Evolutionary conservation across 2,797 vertebrate genomes (phyloP), one percentile per base, ranked within the genome.

Genomic region (Gymnoscopelus microlampas): DNA sequence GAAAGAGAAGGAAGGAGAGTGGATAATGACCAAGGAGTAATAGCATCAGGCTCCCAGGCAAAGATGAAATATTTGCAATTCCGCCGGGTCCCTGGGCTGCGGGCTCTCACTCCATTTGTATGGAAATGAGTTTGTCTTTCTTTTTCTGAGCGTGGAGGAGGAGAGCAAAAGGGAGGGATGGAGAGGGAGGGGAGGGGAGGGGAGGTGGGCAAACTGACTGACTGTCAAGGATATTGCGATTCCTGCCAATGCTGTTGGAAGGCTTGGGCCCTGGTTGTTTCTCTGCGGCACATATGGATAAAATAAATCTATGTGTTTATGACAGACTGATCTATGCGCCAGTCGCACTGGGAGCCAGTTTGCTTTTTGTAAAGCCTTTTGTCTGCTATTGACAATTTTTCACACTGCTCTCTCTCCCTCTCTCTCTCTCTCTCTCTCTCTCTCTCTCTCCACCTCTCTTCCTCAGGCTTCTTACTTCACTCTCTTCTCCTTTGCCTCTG

Each of bases 41-140:
- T 87, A 87, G 87, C 74, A 64, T 67, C 53, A 72, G 70, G 85
- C 89, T 93, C 76, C 85, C 80, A 91, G 91, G 90, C 90, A 89
- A 90, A 93, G 91, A 94, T 93, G 91, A 94, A 94, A 95, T 93
- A 94, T 94, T 94, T 94, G 91, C 89, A 92, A 94, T 94, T 93
- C 92, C 92, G 79, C 86, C 71, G 86, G 88, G 89, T 90, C 86
- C 87, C 92, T 82, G 74, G 87, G 90, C 91, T 91, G 87, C 89
- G 74, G 90, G 87, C 89, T 91, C 86, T 87, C 90, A 91, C 92
- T 93, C 92, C 91, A 95, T 94, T 94, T 93, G 92, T 94, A 95
- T 95, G 93, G 93, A 94, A 94, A 94, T 94, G 71, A 94, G 92
- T 93, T 93, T 93, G 91, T 92, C 89, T 93, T 89, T 89, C 86